These are phyloP conservation scores for Drosophila insularis DNA, from an alignment of 1,140 invertebrate species.

Conservation along the genomic window DNA sequence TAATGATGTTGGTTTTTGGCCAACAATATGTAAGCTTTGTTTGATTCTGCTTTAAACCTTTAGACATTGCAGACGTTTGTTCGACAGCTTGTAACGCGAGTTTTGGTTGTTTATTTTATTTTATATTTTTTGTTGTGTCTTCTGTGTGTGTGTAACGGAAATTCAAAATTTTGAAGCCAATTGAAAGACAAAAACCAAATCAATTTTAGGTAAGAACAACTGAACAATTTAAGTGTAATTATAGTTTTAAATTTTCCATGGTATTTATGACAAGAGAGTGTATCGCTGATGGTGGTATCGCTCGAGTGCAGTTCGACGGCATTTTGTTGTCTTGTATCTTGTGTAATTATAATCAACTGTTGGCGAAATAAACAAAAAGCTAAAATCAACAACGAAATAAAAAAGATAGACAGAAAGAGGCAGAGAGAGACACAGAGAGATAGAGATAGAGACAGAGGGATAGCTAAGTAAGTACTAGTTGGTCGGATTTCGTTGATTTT, in stretches of 20 bases:
- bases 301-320: conserved; percentile 29
- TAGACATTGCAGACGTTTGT: conserved; percentile 6
- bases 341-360: conserved; percentile 61
- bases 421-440: background rate
- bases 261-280: conserved; percentile 31
- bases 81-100: background rate
- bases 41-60: conserved; percentile 3
- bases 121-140: conserved; percentile 23
- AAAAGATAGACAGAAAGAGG: conserved; percentile 25
- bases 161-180: conserved; percentile 3
- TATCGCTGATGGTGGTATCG: background rate
- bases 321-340: conserved; percentile 49
- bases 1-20: background rate
- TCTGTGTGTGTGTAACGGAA: conserved; percentile 17
- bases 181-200: conserved; percentile 37
- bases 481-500: conserved; percentile 25
- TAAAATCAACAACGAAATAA: conserved; percentile 18
- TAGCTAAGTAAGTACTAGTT: conserved; percentile 1
- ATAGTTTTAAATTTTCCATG: conserved; percentile 23
- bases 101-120: conserved; percentile 11
- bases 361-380: conserved; percentile 54
- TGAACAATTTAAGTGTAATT: conserved; percentile 47
- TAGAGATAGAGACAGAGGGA: background rate
- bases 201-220: conserved; percentile 46
- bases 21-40: conserved; percentile 6